Percentiles rank a stretch among this genome's conserved stretches.
Conservation (phyloP, 2,888 invertebrate genomes). For the Philhelius pedissequus region DNA sequence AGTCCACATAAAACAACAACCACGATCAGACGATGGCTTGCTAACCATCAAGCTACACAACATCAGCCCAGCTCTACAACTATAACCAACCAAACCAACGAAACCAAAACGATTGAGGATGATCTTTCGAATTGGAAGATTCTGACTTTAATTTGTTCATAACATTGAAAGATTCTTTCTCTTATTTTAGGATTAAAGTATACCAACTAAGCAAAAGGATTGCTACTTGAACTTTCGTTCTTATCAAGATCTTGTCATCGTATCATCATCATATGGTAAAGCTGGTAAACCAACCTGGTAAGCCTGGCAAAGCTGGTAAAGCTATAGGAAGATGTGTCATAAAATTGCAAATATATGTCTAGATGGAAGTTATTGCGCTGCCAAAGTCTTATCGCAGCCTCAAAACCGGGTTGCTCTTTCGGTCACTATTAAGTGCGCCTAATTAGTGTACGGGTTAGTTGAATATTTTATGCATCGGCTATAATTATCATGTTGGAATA, state of each 20-base stretch:
- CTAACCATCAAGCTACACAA: background rate
- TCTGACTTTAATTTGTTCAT: slow-evolving; percentile 68
- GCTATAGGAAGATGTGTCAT: slow-evolving; percentile 38
- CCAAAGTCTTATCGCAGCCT: background rate
- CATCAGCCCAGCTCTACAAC: too few species aligned
- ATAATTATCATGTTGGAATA: slow-evolving; percentile 14
- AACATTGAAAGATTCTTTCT: slow-evolving; percentile 66
- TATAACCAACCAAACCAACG: background rate
- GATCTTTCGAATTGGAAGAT: slow-evolving; percentile 58
- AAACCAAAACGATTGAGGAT: slow-evolving; percentile 52
- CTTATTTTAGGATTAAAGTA: slow-evolving; percentile 43
- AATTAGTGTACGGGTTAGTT: slow-evolving; percentile 37
- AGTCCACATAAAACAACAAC: background rate
- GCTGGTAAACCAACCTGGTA: too few species aligned
- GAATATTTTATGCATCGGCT: slow-evolving; percentile 30
- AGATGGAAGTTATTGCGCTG: slow-evolving; percentile 20
- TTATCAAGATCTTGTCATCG: slow-evolving; percentile 64
- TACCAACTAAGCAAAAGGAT: slow-evolving; percentile 7
- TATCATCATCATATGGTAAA: background rate
- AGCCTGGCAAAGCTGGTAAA: too few species aligned
- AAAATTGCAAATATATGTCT: slow-evolving; percentile 54
- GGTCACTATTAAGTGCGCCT: slow-evolving; percentile 28
- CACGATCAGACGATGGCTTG: background rate
- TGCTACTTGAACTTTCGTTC: slow-evolving; percentile 64
- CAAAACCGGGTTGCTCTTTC: slow-evolving; percentile 26